Percentiles rank a stretch among this genome's conserved stretches.
phyloP scores from a whole-genome alignment of 2,113 vertebrate species.

The Peromyscus maniculatus region DNA sequence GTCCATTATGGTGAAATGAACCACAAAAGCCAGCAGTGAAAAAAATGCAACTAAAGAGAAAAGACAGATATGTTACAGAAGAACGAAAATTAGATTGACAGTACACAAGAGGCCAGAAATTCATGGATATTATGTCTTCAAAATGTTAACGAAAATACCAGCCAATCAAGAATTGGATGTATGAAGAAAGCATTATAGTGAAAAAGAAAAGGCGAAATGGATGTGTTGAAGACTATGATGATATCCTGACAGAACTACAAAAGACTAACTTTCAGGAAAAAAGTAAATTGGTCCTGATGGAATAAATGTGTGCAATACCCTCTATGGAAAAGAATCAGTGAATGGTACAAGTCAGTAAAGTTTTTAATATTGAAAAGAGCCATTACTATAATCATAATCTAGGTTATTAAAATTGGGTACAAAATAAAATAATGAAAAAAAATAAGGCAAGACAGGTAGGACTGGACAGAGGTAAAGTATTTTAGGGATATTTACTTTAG shows the following conservation, averaged over 20 bases:
- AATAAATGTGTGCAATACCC: background rate
- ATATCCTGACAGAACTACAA: conserved; percentile 9
- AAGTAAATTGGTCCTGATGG: background rate
- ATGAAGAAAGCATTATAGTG: background rate
- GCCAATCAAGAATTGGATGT: background rate
- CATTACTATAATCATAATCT: background rate
- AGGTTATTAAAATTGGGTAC: background rate
- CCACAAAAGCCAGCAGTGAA: background rate
- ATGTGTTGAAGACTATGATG: background rate
- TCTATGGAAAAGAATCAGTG: background rate
- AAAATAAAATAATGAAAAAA: conserved; percentile 18
- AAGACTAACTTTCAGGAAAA: conserved; percentile 6
- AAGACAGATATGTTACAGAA: conserved; percentile 27
- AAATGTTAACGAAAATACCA: conserved; percentile 4
- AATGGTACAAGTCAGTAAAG: background rate
- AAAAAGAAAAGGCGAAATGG: conserved; percentile 22
- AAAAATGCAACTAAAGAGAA: conserved; percentile 21
- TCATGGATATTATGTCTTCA: conserved; percentile 32
- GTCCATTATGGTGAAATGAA: background rate
- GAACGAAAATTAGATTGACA: conserved; percentile 26
- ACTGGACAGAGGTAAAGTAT: background rate
- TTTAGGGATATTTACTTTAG: background rate
- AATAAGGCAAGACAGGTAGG: background rate
- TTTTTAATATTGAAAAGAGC: background rate
- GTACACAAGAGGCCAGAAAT: background rate